These are phyloP conservation scores for Toxotes chatareus DNA, from an alignment of 2,113 vertebrate genomes.

Conservation along the genomic window DNA sequence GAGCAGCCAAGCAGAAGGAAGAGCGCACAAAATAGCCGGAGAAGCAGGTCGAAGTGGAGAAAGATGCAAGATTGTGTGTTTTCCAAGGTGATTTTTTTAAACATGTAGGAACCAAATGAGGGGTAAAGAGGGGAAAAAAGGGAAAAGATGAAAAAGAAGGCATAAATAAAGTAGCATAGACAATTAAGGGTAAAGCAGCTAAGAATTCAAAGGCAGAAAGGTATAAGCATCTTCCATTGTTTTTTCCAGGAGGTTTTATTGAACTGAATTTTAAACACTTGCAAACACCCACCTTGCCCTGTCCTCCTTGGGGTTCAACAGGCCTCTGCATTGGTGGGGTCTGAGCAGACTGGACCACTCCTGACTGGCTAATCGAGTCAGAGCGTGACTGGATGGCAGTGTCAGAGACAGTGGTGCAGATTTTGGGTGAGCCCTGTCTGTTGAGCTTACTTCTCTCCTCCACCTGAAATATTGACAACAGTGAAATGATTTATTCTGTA, in stretches of 20 bases:
- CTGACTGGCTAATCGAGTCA: constrained; percentile 85
- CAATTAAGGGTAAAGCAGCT: constrained; percentile 41
- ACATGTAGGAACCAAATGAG: constrained; percentile 8
- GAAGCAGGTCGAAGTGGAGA: constrained; percentile 47
- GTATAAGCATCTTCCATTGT: background rate
- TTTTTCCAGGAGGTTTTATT: background rate
- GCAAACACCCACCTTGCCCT: constrained; percentile 88
- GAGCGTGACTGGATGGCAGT: constrained; percentile 86
- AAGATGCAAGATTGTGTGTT: constrained; percentile 32
- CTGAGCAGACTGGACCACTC: constrained; percentile 84
- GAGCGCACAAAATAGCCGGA: constrained; percentile 31
- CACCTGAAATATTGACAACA: constrained; percentile 79
- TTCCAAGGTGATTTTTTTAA: constrained; percentile 10
- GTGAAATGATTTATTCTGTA: background rate
- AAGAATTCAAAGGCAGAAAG: constrained; percentile 21
- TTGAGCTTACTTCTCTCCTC: constrained; percentile 93
- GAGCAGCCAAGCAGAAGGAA: constrained; percentile 54
- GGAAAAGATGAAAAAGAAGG: constrained; percentile 31
- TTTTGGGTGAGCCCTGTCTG: constrained; percentile 91
- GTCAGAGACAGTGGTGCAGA: constrained; percentile 88
- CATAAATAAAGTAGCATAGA: constrained; percentile 39
- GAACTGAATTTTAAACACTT: background rate
- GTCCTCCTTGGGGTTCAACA: constrained; percentile 93
- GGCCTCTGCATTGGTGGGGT: constrained; percentile 95
- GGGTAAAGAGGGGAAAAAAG: constrained; percentile 25